A percentile compares a stretch with the other conserved stretches of the same genome.
Evolutionary conservation across 2,888 invertebrate genomes (phyloP).

Genomic region (Germaria angustata): DNA sequence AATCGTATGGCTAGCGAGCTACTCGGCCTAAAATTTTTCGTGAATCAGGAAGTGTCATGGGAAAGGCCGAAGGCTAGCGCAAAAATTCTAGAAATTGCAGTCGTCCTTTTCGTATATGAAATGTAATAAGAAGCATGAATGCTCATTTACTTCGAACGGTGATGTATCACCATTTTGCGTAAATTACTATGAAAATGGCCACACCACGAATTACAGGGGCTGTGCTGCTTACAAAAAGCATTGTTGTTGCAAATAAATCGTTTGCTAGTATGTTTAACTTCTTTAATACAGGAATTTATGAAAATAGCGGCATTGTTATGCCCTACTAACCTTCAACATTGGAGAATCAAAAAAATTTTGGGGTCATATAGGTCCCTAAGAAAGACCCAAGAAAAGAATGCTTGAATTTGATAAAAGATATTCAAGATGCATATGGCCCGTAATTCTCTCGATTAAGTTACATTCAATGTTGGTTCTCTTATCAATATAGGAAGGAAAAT

Average conservation of each 20-base stretch:
- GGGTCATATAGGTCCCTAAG: not conserved
- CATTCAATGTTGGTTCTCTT: not conserved
- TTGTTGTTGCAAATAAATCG: not conserved
- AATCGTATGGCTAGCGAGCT: not conserved
- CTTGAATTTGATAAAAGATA: not conserved
- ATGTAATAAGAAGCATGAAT: not conserved
- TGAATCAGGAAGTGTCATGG: not conserved
- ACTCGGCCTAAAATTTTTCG: not conserved
- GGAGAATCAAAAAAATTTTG: not conserved
- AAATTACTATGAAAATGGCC: not conserved
- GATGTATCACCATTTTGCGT: not conserved
- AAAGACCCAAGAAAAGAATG: not conserved
- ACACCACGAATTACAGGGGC: not conserved
- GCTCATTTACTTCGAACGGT: not conserved
- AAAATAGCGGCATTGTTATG: not conserved
- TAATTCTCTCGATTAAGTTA: not conserved
- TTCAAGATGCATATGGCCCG: not conserved
- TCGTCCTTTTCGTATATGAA: conserved; percentile 1
- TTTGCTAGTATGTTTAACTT: not conserved
- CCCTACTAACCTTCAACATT: not conserved
- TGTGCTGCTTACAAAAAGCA: not conserved
- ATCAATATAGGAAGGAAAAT: not conserved
- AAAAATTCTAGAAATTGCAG: conserved; percentile 1
- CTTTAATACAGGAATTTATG: not conserved
- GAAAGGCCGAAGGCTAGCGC: not conserved